Percentiles rank a stretch among this genome's conserved stretches.
phyloP scores from a whole-genome alignment of 2,113 vertebrate species.

The Clarias magur region DNA sequence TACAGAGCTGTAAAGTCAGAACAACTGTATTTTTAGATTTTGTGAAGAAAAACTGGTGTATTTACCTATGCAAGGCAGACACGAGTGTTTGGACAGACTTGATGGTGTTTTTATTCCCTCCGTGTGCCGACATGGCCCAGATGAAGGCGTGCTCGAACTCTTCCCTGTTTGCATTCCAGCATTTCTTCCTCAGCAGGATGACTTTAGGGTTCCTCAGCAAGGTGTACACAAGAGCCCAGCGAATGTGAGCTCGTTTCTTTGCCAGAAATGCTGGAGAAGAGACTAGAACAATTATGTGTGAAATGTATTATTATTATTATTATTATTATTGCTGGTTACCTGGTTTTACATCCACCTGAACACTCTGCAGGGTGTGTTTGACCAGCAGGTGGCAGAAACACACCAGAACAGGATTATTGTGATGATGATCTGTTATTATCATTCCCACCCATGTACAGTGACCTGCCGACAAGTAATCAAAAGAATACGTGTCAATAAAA shows the following conservation, averaged over 20 bases:
- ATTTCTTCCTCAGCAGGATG: slow-evolving; percentile 72
- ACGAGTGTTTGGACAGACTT: background rate
- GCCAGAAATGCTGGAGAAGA: slow-evolving; percentile 58
- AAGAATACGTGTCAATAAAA: too few species aligned
- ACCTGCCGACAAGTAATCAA: slow-evolving; percentile 74
- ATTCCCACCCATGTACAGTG: slow-evolving; percentile 85
- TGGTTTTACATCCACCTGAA: slow-evolving; percentile 59
- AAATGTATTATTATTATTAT: background rate
- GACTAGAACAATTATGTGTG: background rate
- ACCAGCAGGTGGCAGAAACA: slow-evolving; percentile 84
- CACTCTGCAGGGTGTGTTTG: too few species aligned
- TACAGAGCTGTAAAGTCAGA: background rate
- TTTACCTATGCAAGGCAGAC: background rate
- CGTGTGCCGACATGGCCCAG: slow-evolving; percentile 20
- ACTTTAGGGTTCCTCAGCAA: slow-evolving; percentile 32
- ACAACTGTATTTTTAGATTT: too few species aligned
- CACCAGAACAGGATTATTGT: slow-evolving; percentile 82
- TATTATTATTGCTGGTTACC: slow-evolving; percentile 51
- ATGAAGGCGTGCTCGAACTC: slow-evolving; percentile 38
- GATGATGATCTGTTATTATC: slow-evolving; percentile 86
- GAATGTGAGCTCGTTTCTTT: slow-evolving; percentile 66
- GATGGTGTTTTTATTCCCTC: background rate
- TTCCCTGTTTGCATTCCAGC: background rate
- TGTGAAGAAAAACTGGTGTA: background rate
- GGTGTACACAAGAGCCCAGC: slow-evolving; percentile 74